A percentile compares a stretch with the other conserved stretches of the same genome.
Conservation (phyloP, 2,888 invertebrate genomes). For the Rhagonycha lutea region DNA sequence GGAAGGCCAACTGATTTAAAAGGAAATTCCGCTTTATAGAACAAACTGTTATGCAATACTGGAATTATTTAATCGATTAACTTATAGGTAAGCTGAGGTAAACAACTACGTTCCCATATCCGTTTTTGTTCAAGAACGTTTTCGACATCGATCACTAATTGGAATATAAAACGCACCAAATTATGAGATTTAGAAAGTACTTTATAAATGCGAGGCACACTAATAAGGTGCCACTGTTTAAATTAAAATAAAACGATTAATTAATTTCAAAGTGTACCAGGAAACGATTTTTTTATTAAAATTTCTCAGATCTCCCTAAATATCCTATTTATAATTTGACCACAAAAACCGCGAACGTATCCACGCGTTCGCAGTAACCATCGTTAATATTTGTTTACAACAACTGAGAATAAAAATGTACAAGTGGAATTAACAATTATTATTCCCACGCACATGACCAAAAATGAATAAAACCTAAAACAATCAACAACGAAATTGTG, state of each 20-base stretch:
- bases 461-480: background rate
- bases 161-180: constrained; percentile 18
- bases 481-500: background rate
- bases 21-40: constrained; percentile 1
- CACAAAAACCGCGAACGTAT: background rate
- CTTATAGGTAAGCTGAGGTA: constrained; percentile 23
- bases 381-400: background rate
- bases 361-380: background rate
- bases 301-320: background rate
- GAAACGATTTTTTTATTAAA: background rate
- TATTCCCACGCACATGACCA: background rate
- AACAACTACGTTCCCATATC: constrained; percentile 30
- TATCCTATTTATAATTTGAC: background rate
- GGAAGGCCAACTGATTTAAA: background rate
- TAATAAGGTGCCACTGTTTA: background rate
- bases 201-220: background rate
- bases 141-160: constrained; percentile 17
- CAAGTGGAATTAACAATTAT: background rate
- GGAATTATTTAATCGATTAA: constrained; percentile 31
- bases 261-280: background rate
- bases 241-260: background rate
- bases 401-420: background rate
- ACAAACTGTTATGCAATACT: constrained; percentile 21
- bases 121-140: constrained; percentile 17
- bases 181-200: background rate